Evolutionary conservation across 1,140 invertebrate genomes (phyloP).

Genomic region (Phenacoccus solenopsis): DNA sequence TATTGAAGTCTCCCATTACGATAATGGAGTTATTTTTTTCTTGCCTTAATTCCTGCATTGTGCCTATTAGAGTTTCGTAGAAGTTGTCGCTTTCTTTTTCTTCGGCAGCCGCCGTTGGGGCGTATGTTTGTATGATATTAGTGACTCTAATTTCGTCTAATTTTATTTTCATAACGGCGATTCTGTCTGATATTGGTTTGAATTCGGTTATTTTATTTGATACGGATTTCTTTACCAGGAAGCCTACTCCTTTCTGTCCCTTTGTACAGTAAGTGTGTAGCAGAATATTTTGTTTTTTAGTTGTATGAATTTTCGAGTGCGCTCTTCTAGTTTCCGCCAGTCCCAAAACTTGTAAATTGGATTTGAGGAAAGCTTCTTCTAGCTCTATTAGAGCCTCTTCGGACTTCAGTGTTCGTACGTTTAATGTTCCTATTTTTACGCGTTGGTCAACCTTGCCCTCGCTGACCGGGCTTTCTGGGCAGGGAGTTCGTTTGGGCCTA

Average conservation of each 20-base stretch:
- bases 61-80: too few relatives aligned
- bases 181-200: not conserved
- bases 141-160: not conserved
- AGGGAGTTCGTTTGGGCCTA: not conserved
- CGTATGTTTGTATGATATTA: conserved; percentile 10
- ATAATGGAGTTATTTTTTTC: not conserved
- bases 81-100: conserved; percentile 14
- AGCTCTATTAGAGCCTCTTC: not conserved
- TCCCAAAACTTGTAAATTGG: not conserved
- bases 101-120: not conserved
- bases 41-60: not conserved
- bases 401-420: not conserved
- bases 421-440: conserved; percentile 12
- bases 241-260: conserved; percentile 1
- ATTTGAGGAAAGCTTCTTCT: not conserved
- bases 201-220: not conserved
- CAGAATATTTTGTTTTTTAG: not conserved
- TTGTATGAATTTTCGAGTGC: not conserved
- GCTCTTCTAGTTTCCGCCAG: conserved; percentile 3
- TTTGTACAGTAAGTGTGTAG: not conserved
- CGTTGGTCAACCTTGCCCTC: not conserved
- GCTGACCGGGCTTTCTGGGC: not conserved
- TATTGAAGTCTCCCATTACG: not conserved
- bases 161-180: not conserved
- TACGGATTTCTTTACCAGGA: not conserved